phyloP scores from a whole-genome alignment of 2,797 vertebrate genomes.

The Psittacula derbiana region DNA sequence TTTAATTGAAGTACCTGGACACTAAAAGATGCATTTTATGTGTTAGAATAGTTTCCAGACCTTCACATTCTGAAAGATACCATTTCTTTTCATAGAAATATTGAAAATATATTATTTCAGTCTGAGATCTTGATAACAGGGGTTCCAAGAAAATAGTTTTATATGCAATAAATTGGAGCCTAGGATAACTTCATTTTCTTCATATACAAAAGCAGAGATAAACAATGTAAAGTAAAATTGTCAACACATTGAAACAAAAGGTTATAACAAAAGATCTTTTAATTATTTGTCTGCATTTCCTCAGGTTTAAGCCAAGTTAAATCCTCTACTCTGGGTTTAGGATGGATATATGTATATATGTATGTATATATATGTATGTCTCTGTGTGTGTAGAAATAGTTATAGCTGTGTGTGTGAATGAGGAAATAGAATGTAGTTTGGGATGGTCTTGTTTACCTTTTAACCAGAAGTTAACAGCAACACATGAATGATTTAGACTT shows the following conservation, averaged over 20 bases:
- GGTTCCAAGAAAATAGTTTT: background rate
- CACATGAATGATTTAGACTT: rapidly evolving
- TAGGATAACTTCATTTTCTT: background rate
- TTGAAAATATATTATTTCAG: background rate
- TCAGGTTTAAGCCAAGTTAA: background rate
- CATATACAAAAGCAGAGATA: background rate
- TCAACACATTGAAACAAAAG: background rate
- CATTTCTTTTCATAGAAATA: background rate
- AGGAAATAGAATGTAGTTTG: background rate
- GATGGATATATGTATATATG: background rate
- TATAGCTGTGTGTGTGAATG: background rate
- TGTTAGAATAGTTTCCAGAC: background rate
- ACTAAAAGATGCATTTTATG: background rate
- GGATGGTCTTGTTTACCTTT: background rate
- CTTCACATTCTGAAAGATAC: background rate
- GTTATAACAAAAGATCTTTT: background rate
- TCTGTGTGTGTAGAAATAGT: background rate
- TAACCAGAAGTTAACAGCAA: background rate
- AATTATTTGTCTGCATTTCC: background rate
- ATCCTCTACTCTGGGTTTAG: background rate
- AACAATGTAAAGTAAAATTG: background rate
- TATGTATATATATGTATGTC: background rate
- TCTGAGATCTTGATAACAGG: background rate
- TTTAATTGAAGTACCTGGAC: background rate
- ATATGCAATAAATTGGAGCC: background rate